These are phyloP conservation scores for Drosophila elegans DNA, from an alignment of 1,140 invertebrate species.

Conservation along the genomic window DNA sequence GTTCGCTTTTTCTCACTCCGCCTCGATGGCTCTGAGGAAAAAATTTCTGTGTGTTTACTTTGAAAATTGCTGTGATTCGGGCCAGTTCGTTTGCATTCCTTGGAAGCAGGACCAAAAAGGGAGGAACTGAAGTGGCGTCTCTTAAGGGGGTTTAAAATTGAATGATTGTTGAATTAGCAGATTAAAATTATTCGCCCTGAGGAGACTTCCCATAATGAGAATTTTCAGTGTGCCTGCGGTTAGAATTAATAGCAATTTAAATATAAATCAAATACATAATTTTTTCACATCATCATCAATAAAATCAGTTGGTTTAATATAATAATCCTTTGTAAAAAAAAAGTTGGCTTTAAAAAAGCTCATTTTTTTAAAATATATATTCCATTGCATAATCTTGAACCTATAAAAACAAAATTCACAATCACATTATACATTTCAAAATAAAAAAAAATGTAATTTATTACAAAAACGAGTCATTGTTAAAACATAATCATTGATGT, in stretches of 20 bases:
- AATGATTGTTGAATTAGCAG: conserved; percentile 77
- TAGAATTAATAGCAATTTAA: conserved; percentile 6
- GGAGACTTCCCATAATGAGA: conserved; percentile 9
- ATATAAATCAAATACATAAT: background rate
- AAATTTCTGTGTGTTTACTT: conserved; percentile 68
- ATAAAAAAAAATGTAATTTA: too few relatives aligned
- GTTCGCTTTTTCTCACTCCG: conserved; percentile 55
- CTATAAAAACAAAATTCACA: too few relatives aligned
- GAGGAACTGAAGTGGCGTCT: conserved; percentile 49
- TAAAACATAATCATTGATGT: background rate
- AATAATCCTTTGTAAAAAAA: too few relatives aligned
- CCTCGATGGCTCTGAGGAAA: conserved; percentile 25
- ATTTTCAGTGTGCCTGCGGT: conserved; percentile 23
- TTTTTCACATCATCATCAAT: background rate
- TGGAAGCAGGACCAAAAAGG: conserved; percentile 23
- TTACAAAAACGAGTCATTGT: background rate
- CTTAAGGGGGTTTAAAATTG: conserved; percentile 67
- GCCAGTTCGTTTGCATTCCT: conserved; percentile 53
- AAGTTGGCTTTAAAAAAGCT: too few relatives aligned
- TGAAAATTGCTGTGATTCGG: conserved; percentile 79
- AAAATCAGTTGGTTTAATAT: background rate
- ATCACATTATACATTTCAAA: too few relatives aligned
- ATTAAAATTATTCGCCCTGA: conserved; percentile 61
- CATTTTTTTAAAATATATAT: too few relatives aligned
- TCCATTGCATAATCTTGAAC: too few relatives aligned